These are phyloP conservation scores for Eptatretus atami DNA, from an alignment of 2,797 vertebrate species.

Conservation along the genomic window DNA sequence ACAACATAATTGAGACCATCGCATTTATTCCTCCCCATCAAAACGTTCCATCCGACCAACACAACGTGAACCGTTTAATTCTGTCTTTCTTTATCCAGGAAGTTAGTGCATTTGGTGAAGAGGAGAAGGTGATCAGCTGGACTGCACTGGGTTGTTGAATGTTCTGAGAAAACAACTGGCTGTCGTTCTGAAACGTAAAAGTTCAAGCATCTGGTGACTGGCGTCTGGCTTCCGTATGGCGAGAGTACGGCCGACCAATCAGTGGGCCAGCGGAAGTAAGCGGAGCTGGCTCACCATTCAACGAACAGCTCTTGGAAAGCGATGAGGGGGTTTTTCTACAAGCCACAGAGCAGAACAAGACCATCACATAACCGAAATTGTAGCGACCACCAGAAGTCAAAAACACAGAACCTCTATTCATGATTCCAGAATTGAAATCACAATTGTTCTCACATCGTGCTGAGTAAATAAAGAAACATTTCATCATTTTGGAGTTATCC, in stretches of 20 bases:
- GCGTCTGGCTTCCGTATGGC: slow-evolving; percentile 51
- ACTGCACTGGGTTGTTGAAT: slow-evolving; percentile 78
- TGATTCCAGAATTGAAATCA: too few species aligned
- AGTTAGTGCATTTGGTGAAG: slow-evolving; percentile 78
- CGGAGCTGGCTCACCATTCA: slow-evolving; percentile 37
- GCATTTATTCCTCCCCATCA: not conserved
- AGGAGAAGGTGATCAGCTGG: slow-evolving; percentile 59
- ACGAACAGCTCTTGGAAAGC: slow-evolving; percentile 68
- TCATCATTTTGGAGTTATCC: too few species aligned
- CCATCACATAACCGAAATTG: too few species aligned
- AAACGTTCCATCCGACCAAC: too few species aligned
- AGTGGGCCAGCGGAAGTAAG: slow-evolving; percentile 83
- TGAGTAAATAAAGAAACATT: too few species aligned
- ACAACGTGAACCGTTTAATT: slow-evolving; percentile 10
- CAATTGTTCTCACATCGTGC: too few species aligned
- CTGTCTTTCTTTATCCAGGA: slow-evolving; percentile 20
- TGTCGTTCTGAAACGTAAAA: slow-evolving; percentile 33
- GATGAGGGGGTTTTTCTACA: slow-evolving; percentile 87
- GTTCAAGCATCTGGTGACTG: slow-evolving; percentile 47
- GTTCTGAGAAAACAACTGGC: slow-evolving; percentile 45
- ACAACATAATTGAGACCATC: slow-evolving; percentile 26
- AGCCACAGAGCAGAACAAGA: slow-evolving; percentile 14
- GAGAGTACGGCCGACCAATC: slow-evolving; percentile 84
- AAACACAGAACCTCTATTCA: too few species aligned
- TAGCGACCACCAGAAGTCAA: too few species aligned